These are phyloP conservation scores for Sphaerodactylus townsendi DNA, from an alignment of 2,113 vertebrate species.

Conservation along the genomic window DNA sequence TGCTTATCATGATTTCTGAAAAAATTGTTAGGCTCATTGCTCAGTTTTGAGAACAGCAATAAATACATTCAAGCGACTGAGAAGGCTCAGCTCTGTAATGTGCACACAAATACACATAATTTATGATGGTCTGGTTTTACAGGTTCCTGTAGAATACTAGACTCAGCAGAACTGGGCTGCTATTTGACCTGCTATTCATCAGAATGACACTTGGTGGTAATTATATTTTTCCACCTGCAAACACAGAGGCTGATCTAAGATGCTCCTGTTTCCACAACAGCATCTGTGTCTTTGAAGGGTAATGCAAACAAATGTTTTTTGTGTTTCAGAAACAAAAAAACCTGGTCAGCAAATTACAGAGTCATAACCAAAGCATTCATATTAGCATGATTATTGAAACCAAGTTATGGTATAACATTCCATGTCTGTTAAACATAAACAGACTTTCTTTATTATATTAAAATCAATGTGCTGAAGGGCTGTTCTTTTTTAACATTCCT, in stretches of 20 bases:
- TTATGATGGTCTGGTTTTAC: conserved; percentile 54
- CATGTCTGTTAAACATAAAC: no score
- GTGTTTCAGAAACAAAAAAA: no score
- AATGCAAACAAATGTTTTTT: conserved; percentile 1
- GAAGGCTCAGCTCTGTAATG: conserved; percentile 26
- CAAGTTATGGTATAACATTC: no score
- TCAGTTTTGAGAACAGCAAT: conserved; percentile 26
- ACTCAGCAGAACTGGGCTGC: conserved; percentile 54
- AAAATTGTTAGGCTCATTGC: background rate
- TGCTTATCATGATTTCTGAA: background rate
- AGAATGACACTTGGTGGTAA: conserved; percentile 44
- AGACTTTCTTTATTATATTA: background rate
- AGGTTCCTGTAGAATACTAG: conserved; percentile 46
- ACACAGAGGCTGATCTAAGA: conserved; percentile 41
- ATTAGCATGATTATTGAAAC: background rate
- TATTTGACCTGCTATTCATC: conserved; percentile 47
- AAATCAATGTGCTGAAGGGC: background rate
- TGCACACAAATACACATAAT: conserved; percentile 42
- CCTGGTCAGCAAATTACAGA: conserved; percentile 19
- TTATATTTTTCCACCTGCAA: conserved; percentile 60
- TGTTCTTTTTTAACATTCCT: background rate
- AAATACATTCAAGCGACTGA: conserved; percentile 14
- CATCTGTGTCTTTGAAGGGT: conserved; percentile 13
- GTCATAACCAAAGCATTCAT: conserved; percentile 22
- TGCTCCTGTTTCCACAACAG: conserved; percentile 36